Conservation (phyloP, 2,113 vertebrate genomes). For the Nothobranchius furzeri region DNA sequence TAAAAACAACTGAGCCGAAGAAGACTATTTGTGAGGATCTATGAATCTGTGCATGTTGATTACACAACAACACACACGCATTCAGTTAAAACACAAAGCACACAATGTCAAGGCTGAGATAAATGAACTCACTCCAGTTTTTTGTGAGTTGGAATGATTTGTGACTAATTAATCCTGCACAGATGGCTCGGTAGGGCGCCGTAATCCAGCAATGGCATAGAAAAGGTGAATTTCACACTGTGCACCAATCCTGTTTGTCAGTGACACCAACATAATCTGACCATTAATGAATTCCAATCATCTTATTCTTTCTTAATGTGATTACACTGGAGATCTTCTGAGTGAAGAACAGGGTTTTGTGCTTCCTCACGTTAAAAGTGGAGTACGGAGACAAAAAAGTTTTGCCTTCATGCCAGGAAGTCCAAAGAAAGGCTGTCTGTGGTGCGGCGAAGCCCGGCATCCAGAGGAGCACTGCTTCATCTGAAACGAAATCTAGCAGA, state of each 20-base stretch:
- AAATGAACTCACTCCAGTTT: conserved; percentile 22
- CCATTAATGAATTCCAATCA: conserved; percentile 56
- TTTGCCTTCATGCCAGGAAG: conserved; percentile 48
- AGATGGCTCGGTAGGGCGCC: conserved; percentile 55
- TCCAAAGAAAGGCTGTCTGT: conserved; percentile 43
- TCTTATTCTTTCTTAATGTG: conserved; percentile 46
- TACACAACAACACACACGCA: background rate
- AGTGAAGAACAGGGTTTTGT: conserved; percentile 48
- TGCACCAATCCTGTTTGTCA: conserved; percentile 48
- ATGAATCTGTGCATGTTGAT: background rate
- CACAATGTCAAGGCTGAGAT: conserved; percentile 1
- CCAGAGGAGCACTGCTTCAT: conserved; percentile 58
- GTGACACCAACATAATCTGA: conserved; percentile 41
- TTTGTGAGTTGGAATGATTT: conserved; percentile 41
- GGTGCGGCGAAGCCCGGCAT: conserved; percentile 37
- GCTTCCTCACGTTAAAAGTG: conserved; percentile 40
- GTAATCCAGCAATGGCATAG: conserved; percentile 54
- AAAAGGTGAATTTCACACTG: conserved; percentile 69
- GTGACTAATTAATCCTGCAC: conserved; percentile 66
- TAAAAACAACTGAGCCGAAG: too few relatives aligned
- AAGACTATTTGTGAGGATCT: too few relatives aligned
- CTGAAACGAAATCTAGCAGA: conserved; percentile 47
- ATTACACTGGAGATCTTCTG: conserved; percentile 54
- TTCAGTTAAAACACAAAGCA: conserved; percentile 13
- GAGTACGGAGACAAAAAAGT: conserved; percentile 53